A percentile compares a stretch with the other conserved stretches of the same genome.
Conservation (phyloP, 92 coral and sea anemone genomes). For the Porites divaricata region DNA sequence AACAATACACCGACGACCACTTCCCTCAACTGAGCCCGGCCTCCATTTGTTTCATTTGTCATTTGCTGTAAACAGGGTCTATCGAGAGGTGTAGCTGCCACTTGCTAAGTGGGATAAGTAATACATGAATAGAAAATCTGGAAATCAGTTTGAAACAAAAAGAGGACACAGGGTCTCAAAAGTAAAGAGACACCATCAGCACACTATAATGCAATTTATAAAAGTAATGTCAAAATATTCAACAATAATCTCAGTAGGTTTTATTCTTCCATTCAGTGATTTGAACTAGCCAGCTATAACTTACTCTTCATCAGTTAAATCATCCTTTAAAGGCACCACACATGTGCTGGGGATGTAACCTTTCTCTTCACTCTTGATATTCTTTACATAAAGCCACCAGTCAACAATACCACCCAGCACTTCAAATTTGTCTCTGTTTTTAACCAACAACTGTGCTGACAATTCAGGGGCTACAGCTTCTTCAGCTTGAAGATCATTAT, state of each 20-base stretch:
- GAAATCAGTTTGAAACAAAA: no score
- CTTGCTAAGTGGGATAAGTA: no score
- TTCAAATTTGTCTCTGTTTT: slow-evolving; percentile 73
- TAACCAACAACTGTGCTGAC: slow-evolving; percentile 73
- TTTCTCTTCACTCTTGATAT: slow-evolving; percentile 38
- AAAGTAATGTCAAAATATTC: no score
- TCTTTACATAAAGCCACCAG: slow-evolving; percentile 94
- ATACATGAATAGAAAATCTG: no score
- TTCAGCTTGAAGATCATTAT: slow-evolving; percentile 51
- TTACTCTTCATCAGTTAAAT: slow-evolving; percentile 77
- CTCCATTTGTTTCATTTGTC: no score
- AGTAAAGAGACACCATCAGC: no score
- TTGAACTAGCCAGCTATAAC: slow-evolving; percentile 21
- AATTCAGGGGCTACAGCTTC: slow-evolving; percentile 81
- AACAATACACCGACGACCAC: no score
- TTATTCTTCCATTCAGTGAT: neutral
- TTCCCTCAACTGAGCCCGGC: no score
- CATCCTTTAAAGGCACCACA: slow-evolving; percentile 77
- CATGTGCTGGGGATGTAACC: slow-evolving; percentile 92
- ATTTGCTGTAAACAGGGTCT: no score
- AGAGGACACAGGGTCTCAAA: no score
- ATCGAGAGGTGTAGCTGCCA: no score
- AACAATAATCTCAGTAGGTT: neutral
- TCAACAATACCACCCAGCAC: slow-evolving; percentile 73
- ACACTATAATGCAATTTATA: no score